Conservation (phyloP, 1,140 invertebrate species). For the Plectus sambesii region DNA sequence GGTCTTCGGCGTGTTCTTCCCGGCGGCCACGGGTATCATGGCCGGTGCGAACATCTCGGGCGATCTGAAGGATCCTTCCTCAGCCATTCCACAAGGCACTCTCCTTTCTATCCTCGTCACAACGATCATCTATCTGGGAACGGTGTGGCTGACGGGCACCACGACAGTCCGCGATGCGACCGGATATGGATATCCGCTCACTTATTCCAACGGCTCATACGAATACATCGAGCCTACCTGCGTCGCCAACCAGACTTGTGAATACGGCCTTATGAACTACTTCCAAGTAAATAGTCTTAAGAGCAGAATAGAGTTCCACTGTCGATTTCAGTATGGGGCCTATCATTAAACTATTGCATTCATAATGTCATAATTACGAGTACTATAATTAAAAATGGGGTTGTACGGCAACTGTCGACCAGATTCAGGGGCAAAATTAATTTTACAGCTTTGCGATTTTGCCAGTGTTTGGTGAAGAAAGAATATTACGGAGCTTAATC, state of each 20-base stretch:
- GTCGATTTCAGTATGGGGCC: too few relatives aligned
- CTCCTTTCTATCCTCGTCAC: not conserved
- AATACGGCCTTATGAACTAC: not conserved
- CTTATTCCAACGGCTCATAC: not conserved
- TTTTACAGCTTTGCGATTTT: too few relatives aligned
- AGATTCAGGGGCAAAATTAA: too few relatives aligned
- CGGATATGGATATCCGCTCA: not conserved
- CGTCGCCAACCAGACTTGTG: constrained; percentile 4
- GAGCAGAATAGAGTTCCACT: too few relatives aligned
- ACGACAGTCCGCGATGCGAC: not conserved
- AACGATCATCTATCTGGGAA: not conserved
- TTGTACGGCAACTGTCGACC: too few relatives aligned
- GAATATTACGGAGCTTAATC: too few relatives aligned
- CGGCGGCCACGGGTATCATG: too few relatives aligned
- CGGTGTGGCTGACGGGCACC: not conserved
- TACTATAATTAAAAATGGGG: too few relatives aligned
- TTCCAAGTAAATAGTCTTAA: not conserved
- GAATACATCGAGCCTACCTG: constrained; percentile 32
- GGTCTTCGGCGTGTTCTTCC: constrained; percentile 86
- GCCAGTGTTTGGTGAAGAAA: too few relatives aligned
- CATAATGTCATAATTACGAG: too few relatives aligned
- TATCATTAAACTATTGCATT: too few relatives aligned
- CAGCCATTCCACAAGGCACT: not conserved
- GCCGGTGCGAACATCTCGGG: too few relatives aligned
- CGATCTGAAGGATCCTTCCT: not conserved